phyloP scores from a whole-genome alignment of 2,113 vertebrate species.

The Nesogale talazaci region DNA sequence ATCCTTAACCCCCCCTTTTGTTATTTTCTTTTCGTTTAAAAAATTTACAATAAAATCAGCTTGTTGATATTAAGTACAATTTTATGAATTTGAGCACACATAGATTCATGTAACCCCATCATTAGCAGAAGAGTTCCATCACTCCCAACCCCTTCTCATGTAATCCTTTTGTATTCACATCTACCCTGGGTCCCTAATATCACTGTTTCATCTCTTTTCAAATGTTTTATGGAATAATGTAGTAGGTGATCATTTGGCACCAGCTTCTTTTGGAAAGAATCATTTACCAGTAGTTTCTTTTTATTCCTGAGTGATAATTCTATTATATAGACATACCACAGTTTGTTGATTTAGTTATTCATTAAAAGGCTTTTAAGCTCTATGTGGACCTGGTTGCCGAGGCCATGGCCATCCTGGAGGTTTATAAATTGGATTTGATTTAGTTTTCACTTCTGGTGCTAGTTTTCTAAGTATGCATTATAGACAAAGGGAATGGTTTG shows the following conservation, averaged over 20 bases:
- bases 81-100: not conserved
- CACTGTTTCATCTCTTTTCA: not conserved
- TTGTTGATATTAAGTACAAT: not conserved
- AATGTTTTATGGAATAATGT: not conserved
- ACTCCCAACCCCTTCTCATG: not conserved
- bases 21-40: too few species aligned
- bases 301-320: too few species aligned
- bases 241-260: not conserved
- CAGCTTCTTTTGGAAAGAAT: slow-evolving; percentile 8
- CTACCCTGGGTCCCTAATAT: not conserved
- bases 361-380: too few species aligned
- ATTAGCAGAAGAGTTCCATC: not conserved
- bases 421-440: too few species aligned
- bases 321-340: too few species aligned
- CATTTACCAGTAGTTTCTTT: not conserved
- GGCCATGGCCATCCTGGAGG: too few species aligned
- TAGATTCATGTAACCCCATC: not conserved
- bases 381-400: too few species aligned
- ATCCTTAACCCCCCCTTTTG: not conserved
- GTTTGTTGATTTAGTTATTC: too few species aligned
- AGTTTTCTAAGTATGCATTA: too few species aligned
- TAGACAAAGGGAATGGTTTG: too few species aligned
- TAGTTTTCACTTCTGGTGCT: too few species aligned
- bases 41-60: not conserved
- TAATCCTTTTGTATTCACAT: not conserved